Percentiles rank a stretch among this genome's conserved stretches.
phyloP scores from a whole-genome alignment of 2,888 invertebrate species.

The Diaphora mendica region DNA sequence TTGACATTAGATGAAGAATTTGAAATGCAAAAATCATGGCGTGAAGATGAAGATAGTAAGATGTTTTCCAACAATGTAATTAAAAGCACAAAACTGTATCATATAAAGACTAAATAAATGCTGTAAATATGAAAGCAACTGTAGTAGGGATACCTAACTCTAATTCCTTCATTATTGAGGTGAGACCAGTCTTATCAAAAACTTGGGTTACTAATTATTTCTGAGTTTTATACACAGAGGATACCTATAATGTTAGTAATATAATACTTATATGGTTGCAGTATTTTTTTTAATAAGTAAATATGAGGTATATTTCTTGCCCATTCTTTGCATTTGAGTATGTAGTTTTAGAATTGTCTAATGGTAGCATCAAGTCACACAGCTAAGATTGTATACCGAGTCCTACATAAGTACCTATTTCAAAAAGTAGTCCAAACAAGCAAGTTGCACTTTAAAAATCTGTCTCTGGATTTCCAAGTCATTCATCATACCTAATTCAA shows the following conservation, averaged over 20 bases:
- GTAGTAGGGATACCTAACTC: neutral
- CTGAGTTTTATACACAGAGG: neutral
- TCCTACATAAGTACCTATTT: neutral
- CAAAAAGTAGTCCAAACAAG: neutral
- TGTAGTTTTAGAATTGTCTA: neutral
- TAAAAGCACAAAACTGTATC: neutral
- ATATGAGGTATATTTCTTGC: too few relatives aligned
- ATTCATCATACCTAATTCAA: neutral
- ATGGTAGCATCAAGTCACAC: neutral
- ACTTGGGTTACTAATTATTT: neutral
- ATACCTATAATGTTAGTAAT: too few relatives aligned
- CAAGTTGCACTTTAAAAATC: neutral
- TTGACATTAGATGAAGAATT: constrained; percentile 95
- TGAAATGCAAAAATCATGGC: constrained; percentile 96
- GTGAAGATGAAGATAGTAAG: constrained; percentile 94
- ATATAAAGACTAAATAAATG: neutral
- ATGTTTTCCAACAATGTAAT: neutral
- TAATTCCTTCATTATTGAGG: neutral
- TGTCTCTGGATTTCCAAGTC: neutral
- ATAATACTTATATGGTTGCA: too few relatives aligned
- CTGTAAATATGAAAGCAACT: neutral
- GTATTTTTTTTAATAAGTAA: too few relatives aligned
- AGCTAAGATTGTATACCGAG: neutral
- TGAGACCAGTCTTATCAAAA: neutral
- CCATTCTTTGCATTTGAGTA: neutral